Percentiles rank a stretch among this genome's conserved stretches.
These are phyloP conservation scores for Melanotaenia pygmaea DNA, from an alignment of 2,797 vertebrate genomes.

Conservation along the genomic window DNA sequence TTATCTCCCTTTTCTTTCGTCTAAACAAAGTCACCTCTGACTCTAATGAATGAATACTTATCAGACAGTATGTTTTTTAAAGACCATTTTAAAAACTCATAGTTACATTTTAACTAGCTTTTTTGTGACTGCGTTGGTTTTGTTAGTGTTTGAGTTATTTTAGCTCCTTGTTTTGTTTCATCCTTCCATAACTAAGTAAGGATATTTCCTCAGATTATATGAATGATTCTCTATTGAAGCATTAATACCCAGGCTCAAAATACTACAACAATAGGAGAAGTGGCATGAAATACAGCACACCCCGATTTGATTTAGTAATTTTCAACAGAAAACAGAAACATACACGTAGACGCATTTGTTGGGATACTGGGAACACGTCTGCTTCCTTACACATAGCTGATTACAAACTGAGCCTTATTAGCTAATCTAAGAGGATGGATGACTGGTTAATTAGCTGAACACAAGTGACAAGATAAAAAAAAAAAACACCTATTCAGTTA, in stretches of 20 bases:
- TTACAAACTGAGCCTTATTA: not conserved
- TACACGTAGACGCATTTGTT: not conserved
- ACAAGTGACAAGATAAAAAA: not conserved
- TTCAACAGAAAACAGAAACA: not conserved
- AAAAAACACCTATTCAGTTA: not conserved
- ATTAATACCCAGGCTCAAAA: not conserved
- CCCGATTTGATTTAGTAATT: not conserved
- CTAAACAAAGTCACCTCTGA: not conserved
- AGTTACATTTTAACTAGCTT: too few relatives aligned
- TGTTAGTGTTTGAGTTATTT: not conserved
- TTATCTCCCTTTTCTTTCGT: not conserved
- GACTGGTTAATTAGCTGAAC: not conserved
- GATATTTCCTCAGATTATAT: not conserved
- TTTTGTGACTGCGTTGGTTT: not conserved
- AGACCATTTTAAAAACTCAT: not conserved
- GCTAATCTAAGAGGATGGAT: too few relatives aligned
- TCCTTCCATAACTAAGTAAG: not conserved
- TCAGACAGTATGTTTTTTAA: not conserved
- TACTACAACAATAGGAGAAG: not conserved
- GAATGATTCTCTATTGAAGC: not conserved
- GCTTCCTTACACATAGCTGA: not conserved
- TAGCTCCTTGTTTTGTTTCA: not conserved
- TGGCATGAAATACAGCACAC: not conserved
- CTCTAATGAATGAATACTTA: not conserved
- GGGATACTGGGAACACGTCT: not conserved